Conservation (phyloP, 1,140 invertebrate genomes). For the Heterodera carotae region DNA sequence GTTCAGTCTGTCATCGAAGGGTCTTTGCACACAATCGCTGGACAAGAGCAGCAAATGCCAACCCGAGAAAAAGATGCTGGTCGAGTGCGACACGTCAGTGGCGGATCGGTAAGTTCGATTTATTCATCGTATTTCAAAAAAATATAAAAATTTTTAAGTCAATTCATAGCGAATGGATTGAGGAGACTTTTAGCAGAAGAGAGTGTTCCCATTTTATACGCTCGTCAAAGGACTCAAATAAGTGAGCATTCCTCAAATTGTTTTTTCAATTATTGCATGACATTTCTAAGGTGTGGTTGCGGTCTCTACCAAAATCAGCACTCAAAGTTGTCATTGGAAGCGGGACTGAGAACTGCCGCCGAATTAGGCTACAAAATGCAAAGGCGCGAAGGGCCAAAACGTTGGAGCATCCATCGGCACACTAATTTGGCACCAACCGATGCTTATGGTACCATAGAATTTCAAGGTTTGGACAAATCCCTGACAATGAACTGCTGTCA, state of each 20-base stretch:
- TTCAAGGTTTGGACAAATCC: too few species aligned
- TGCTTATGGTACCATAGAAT: constrained; percentile 94
- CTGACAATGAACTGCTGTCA: too few species aligned
- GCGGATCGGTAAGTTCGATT: constrained; percentile 27
- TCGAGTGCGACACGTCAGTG: constrained; percentile 22
- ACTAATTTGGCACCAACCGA: constrained; percentile 72
- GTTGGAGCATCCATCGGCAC: constrained; percentile 31
- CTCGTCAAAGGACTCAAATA: constrained; percentile 38
- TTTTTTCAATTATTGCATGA: too few species aligned
- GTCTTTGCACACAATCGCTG: too few species aligned
- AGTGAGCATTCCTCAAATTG: neutral
- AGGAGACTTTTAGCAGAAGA: constrained; percentile 33
- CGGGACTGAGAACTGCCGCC: neutral
- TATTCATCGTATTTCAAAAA: neutral
- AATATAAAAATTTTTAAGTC: constrained; percentile 24
- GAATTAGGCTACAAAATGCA: neutral
- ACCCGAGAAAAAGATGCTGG: neutral
- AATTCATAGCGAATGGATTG: constrained; percentile 38
- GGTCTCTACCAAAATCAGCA: constrained; percentile 22
- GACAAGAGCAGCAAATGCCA: neutral
- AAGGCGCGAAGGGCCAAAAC: neutral
- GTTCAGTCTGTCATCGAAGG: too few species aligned
- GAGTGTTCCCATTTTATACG: constrained; percentile 37
- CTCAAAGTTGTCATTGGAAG: constrained; percentile 18
- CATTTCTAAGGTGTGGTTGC: constrained; percentile 30